Evolutionary conservation across 2,888 invertebrate genomes (phyloP).

Genomic region (Sipunculus nudus): DNA sequence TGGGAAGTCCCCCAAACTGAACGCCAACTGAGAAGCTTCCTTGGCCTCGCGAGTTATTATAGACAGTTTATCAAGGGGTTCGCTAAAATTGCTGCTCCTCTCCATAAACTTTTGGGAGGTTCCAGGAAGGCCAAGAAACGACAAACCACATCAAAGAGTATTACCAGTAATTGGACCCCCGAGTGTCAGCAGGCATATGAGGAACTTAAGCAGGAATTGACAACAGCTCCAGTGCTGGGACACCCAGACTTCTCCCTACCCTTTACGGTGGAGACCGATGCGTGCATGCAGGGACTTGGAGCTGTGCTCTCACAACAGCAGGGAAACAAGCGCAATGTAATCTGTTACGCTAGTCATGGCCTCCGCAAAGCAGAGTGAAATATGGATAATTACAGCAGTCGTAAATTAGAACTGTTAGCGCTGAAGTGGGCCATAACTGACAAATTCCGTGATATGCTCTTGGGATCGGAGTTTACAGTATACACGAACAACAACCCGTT

Average conservation of each 20-base stretch:
- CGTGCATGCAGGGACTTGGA: background rate
- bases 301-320: background rate
- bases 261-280: background rate
- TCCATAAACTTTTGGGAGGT: no score
- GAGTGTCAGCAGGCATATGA: background rate
- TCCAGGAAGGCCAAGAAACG: no score
- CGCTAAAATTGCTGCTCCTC: no score
- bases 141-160: no score
- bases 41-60: no score
- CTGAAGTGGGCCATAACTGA: slow-evolving; percentile 6
- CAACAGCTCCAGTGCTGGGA: background rate
- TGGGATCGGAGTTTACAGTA: no score
- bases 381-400: background rate
- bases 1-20: no score
- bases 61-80: no score
- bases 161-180: background rate
- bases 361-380: background rate
- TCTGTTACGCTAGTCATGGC: background rate
- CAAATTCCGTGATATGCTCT: no score
- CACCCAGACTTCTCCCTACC: background rate
- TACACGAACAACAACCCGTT: slow-evolving; percentile 9
- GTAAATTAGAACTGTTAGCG: background rate
- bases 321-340: background rate
- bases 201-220: background rate
- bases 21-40: no score